Evolutionary conservation across 2,113 vertebrate species (phyloP).

Genomic region (Neodontobutis hainanensis): DNA sequence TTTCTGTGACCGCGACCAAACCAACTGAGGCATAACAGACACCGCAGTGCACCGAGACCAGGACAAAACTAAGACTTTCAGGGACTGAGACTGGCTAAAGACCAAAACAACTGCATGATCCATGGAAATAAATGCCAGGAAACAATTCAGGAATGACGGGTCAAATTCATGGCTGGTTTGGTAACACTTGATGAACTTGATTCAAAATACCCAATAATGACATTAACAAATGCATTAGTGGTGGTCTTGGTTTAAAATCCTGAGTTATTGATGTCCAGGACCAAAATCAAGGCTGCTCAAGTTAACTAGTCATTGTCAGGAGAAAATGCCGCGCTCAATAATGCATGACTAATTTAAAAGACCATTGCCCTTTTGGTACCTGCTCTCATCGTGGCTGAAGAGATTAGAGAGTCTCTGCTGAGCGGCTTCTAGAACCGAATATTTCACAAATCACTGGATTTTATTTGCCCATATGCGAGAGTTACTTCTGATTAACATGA

Average conservation of each 20-base stretch:
- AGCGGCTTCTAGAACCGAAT: constrained; percentile 30
- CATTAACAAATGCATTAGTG: too few species aligned
- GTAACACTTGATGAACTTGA: too few species aligned
- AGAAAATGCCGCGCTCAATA: constrained; percentile 47
- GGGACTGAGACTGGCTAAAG: too few species aligned
- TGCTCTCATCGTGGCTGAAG: constrained; percentile 24
- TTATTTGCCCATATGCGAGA: constrained; percentile 36
- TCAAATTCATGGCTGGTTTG: too few species aligned
- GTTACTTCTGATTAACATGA: constrained; percentile 13
- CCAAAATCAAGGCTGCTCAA: neutral
- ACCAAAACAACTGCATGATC: too few species aligned
- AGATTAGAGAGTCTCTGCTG: constrained; percentile 27
- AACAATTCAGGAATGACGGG: too few species aligned
- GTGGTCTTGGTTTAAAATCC: neutral
- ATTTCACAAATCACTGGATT: constrained; percentile 31
- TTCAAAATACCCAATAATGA: too few species aligned
- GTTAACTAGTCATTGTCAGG: constrained; percentile 43
- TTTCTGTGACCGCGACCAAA: neutral
- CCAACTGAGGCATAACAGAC: neutral
- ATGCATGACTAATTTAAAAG: constrained; percentile 54
- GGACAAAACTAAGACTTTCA: too few species aligned
- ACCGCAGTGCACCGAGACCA: neutral
- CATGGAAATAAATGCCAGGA: too few species aligned
- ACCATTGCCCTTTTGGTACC: constrained; percentile 46
- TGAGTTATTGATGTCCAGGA: neutral